Evolutionary conservation across 2,888 invertebrate species (phyloP).

Genomic region (Athrips mouffetella): DNA sequence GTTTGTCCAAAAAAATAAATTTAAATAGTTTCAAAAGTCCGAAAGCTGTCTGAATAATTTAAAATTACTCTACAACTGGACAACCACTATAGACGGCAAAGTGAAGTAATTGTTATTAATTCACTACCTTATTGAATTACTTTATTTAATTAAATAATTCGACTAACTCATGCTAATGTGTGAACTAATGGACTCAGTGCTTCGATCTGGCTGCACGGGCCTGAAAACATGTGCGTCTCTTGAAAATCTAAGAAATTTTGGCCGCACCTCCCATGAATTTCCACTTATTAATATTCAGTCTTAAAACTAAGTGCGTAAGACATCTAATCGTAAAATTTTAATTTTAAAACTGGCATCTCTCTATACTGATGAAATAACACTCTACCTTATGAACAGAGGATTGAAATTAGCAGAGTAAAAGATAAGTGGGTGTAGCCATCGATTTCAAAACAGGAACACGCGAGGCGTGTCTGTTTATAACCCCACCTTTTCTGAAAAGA

Average conservation of each 20-base stretch:
- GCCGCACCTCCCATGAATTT: slow-evolving; percentile 28
- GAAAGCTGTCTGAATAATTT: slow-evolving; percentile 53
- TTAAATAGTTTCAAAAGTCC: slow-evolving; percentile 24
- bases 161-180: slow-evolving; percentile 75
- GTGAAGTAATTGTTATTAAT: slow-evolving; percentile 69
- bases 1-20: slow-evolving; percentile 19
- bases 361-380: neutral
- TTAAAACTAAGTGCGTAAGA: neutral
- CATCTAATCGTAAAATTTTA: neutral
- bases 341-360: neutral
- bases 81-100: slow-evolving; percentile 45
- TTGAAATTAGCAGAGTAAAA: neutral
- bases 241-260: slow-evolving; percentile 40
- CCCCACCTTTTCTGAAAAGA: slow-evolving; percentile 51
- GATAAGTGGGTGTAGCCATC: slow-evolving; percentile 48
- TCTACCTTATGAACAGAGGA: neutral
- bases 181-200: slow-evolving; percentile 73
- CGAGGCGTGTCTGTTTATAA: slow-evolving; percentile 53
- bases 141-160: slow-evolving; percentile 75
- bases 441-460: slow-evolving; percentile 27
- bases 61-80: slow-evolving; percentile 43
- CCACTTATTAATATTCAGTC: slow-evolving; percentile 25
- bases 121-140: slow-evolving; percentile 74
- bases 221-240: slow-evolving; percentile 53
- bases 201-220: slow-evolving; percentile 64